Evolutionary conservation across 2,888 invertebrate genomes (phyloP), one percentile per base, ranked within the genome.

Genomic region (Empis livida): DNA sequence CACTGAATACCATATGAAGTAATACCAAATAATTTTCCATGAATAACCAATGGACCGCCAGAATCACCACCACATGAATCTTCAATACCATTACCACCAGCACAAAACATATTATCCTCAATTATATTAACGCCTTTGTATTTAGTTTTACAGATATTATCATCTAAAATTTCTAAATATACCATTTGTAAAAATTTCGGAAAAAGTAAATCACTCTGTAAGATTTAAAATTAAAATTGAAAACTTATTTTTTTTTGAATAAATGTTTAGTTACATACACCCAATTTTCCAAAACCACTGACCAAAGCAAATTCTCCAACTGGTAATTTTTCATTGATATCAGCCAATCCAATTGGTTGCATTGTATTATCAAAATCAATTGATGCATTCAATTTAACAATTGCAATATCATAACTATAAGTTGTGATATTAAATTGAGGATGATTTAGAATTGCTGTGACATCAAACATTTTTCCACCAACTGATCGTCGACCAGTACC

Each of bases 361-460:
- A 72, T 64, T 2, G 53, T 58, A 0, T 64, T 58, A 45, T 52
- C 64, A 47, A 68, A 72, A 11, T 55, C 51, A 37, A 77, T 58
- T 1, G 71, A 66, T 9, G 57, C 65, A 0, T 64, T 47, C 1
- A 77, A 61, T 65, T 71, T 70, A 4, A 77, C 53, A 0, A 76
- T 53, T 0, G 74, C 76, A 5, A 76, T 61, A 40, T 77, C 77
- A 48, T 66, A 68, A 50, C 76, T 73, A 65, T 52, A 49, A 13
- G 37, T 40, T 10, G n/a, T 31, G 1, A 16, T 11, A 23, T 62
- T 62, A 52, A 73, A 78, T 2, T 61, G 56, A 6, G 70, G 67
- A 52, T 78, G 73, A 46, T 60, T 61, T 1, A 62, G 46, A 2
- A 73, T 49, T 16, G 65, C 64, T 1, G 65, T 68, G 0, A 75